Base-by-base conservation (phyloP, 2,888 invertebrate genomes). In the Seira musarum region DNA sequence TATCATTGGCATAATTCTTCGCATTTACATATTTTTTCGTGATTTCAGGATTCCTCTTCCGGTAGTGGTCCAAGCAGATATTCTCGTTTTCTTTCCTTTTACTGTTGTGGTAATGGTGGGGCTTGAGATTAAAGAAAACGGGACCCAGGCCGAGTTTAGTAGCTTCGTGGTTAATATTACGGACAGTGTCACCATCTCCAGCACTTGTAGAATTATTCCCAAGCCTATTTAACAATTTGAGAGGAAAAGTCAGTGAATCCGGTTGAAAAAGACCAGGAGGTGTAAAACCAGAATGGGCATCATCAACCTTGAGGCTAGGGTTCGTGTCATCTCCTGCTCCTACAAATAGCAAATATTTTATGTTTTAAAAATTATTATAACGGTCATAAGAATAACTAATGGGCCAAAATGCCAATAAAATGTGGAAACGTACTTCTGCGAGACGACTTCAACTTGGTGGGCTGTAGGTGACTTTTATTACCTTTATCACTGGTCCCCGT, bases 41-140 rank as follows among this genome's bases (percentile, higher is more conserved):
- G 1, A 25, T 21, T 15, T 24, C 8, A 17, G 57, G 35, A 15
- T 70, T 70, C 24, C 40, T 69, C n/a, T 77, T 64, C 5, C 65
- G 24, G 15, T 77, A 70, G 17, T 65, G 40, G 15, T 70, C 65
- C 25, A 70, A 6, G 8, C n/a, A n/a, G 25, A 63, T 1, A 35
- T 35, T 17, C 1, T 30, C 5, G 46, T 6, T 46, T 46, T 22
- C 40, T 13, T n/a, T 17, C 8, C 6, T n/a, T 63, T 76, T 76
- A 0, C 35, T n/a, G 35, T 22, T 76, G 65, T 65, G 30, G 49
- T 70, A 76, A 65, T 76, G 78, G 15, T 78, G 78, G 2, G 78
- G 78, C 19, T 78, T 78, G 15, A 78, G 57, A 53, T 78, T 78
- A n/a, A 78, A 78, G 3, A 78, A 66, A n/a, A 66, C 66, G 1